A percentile compares a stretch with the other conserved stretches of the same genome.
Evolutionary conservation across 1,140 invertebrate species (phyloP).

Genomic region (fruit fly (Drosophila melanogaster)): DNA sequence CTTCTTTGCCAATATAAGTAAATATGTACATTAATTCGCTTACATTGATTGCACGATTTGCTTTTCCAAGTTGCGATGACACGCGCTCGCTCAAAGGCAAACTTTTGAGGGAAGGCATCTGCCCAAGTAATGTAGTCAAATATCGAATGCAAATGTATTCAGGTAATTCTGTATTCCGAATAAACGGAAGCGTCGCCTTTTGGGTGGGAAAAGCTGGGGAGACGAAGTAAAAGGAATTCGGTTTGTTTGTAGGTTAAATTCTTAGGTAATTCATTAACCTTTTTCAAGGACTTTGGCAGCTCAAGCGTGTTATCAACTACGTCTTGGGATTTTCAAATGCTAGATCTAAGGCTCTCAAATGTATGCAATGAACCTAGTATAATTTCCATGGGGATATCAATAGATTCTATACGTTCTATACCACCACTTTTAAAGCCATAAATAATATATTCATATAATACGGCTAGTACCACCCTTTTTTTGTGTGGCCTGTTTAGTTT

Average conservation of each 20-base stretch:
- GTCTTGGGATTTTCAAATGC: not conserved
- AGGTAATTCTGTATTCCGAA: conserved; percentile 40
- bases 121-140: conserved; percentile 10
- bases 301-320: not conserved
- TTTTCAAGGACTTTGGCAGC: too few relatives aligned
- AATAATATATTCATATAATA: not conserved
- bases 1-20: conserved; percentile 9
- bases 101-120: not conserved
- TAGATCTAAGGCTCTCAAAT: not conserved
- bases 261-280: not conserved
- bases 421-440: not conserved
- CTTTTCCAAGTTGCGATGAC: conserved; percentile 45
- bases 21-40: conserved; percentile 45
- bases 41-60: conserved; percentile 46
- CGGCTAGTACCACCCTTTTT: not conserved
- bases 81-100: conserved; percentile 55
- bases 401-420: not conserved
- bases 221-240: conserved; percentile 10
- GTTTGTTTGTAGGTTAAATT: conserved; percentile 5
- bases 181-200: conserved; percentile 19
- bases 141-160: conserved; percentile 53
- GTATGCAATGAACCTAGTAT: too few relatives aligned
- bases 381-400: not conserved
- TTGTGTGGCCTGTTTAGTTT: not conserved
- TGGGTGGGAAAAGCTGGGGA: conserved; percentile 2